Conservation (phyloP, 2,113 vertebrate species). For the Eudorcas thomsonii region DNA sequence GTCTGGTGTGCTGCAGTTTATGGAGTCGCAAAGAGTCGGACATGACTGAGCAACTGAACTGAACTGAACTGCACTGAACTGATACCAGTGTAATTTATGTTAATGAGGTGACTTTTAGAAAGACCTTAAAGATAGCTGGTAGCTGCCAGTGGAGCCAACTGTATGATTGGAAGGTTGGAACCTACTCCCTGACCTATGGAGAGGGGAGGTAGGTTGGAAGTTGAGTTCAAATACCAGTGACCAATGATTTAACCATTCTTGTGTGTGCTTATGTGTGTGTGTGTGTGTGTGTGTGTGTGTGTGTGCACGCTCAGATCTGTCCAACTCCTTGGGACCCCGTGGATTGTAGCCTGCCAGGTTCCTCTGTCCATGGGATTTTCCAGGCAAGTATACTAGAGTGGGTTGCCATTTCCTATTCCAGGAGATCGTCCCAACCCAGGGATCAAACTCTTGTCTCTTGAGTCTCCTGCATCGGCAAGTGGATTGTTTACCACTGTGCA, state of each 20-base stretch:
- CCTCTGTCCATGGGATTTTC: neutral
- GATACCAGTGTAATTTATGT: neutral
- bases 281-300: neutral
- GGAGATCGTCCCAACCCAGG: neutral
- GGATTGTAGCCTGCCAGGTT: neutral
- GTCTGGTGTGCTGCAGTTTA: neutral
- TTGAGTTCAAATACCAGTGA: neutral
- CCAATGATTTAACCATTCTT: neutral
- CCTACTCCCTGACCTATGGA: neutral
- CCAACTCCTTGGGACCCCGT: neutral
- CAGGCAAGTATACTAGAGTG: neutral
- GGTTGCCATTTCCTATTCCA: neutral
- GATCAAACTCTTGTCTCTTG: neutral
- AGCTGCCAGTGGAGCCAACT: neutral
- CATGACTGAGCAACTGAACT: neutral
- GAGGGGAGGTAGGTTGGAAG: neutral
- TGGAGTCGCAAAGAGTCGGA: rapidly evolving
- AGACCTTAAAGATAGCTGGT: neutral
- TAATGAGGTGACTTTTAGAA: neutral
- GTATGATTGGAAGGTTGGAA: neutral
- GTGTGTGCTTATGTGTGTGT: too few relatives aligned
- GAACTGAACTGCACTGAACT: neutral
- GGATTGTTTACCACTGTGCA: neutral
- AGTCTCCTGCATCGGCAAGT: neutral
- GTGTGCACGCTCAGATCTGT: neutral